Conservation (phyloP, 2,888 invertebrate species). For the Exephanes ischioxanthus region DNA sequence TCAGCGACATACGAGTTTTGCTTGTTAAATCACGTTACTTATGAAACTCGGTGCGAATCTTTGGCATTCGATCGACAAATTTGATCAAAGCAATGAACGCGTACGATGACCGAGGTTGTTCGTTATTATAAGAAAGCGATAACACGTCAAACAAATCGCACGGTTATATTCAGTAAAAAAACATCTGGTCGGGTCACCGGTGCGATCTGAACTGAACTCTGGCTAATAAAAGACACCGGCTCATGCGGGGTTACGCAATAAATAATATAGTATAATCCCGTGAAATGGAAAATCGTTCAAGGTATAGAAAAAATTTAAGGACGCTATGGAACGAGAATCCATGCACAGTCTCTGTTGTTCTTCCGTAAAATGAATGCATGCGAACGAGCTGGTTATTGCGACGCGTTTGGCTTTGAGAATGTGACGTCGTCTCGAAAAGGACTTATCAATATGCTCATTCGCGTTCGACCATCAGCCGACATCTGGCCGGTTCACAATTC, state of each 20-base stretch:
- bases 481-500: slow-evolving; percentile 51
- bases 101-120: not conserved
- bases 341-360: not conserved
- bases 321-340: not conserved
- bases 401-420: slow-evolving; percentile 26
- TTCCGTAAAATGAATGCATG: not conserved
- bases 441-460: slow-evolving; percentile 36
- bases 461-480: slow-evolving; percentile 13
- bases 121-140: not conserved
- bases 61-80: not conserved
- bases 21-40: not conserved
- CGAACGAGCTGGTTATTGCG: not conserved
- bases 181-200: not conserved
- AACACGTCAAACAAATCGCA: not conserved
- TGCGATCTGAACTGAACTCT: not conserved
- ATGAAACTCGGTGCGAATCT: not conserved
- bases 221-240: not conserved
- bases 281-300: not conserved
- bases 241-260: not conserved
- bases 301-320: not conserved
- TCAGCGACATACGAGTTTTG: not conserved
- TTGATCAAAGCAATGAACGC: not conserved
- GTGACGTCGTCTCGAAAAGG: slow-evolving; percentile 16
- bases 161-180: not conserved
- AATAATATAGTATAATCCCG: not conserved